phyloP scores from a whole-genome alignment of 2,888 invertebrate species.

The Clivina fossor region DNA sequence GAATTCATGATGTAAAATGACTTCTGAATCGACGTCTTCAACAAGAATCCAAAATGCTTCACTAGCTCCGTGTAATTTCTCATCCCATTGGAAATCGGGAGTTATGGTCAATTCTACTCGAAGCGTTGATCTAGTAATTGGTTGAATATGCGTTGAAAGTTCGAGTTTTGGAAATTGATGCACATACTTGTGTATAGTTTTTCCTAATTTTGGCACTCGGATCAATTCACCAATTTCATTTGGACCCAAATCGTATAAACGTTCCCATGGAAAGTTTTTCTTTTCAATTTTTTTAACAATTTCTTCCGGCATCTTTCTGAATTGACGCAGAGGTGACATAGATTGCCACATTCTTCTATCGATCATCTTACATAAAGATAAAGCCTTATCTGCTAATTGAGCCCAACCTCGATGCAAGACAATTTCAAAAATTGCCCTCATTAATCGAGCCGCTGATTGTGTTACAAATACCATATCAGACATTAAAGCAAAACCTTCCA shows the following conservation, averaged over 20 bases:
- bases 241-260: conserved; percentile 93
- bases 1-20: conserved; percentile 89
- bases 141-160: conserved; percentile 95
- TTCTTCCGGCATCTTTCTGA: conserved; percentile 96
- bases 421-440: conserved; percentile 97
- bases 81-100: conserved; percentile 99
- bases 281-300: conserved; percentile 97
- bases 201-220: conserved; percentile 88
- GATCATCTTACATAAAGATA: conserved; percentile 98
- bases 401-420: conserved; percentile 93
- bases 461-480: conserved; percentile 99
- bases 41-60: conserved; percentile 89
- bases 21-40: conserved; percentile 85
- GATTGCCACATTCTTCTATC: conserved; percentile 99
- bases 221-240: conserved; percentile 96
- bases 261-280: conserved; percentile 92
- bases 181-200: conserved; percentile 92
- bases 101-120: conserved; percentile 95
- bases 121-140: conserved; percentile 90
- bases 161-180: conserved; percentile 98
- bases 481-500: conserved; percentile 98
- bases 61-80: conserved; percentile 80
- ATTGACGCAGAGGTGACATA: conserved; percentile 97
- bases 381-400: conserved; percentile 91
- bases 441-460: conserved; percentile 91